phyloP scores from a whole-genome alignment of 1,140 invertebrate genomes.

The Drosophila nigrodunni region DNA sequence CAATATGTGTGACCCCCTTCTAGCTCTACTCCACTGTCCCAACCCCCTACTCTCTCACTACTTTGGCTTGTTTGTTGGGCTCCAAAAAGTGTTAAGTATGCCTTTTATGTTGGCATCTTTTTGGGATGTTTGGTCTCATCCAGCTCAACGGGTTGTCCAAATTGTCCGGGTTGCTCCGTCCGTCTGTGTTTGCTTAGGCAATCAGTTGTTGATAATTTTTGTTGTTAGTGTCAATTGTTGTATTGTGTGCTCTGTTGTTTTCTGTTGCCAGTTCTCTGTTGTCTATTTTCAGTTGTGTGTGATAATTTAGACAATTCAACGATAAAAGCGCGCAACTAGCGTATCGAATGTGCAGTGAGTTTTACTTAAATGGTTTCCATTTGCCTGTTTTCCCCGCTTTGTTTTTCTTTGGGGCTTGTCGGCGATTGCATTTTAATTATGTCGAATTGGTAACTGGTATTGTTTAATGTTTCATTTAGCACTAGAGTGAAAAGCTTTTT shows the following conservation, averaged over 20 bases:
- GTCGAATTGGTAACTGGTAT: constrained; percentile 53
- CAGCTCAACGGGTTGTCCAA: constrained; percentile 1
- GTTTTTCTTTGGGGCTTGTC: constrained; percentile 30
- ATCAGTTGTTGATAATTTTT: constrained; percentile 80
- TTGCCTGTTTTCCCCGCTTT: constrained; percentile 21
- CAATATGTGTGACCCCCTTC: constrained; percentile 45
- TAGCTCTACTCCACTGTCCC: not conserved
- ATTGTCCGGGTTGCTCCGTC: constrained; percentile 8
- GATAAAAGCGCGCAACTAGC: constrained; percentile 77
- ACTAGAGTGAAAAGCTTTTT: constrained; percentile 53
- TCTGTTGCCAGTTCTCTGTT: constrained; percentile 29
- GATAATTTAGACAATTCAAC: constrained; percentile 74
- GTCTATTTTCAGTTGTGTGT: constrained; percentile 49
- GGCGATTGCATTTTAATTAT: constrained; percentile 75
- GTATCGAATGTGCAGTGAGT: constrained; percentile 47
- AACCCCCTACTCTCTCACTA: not conserved
- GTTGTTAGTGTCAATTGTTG: constrained; percentile 68
- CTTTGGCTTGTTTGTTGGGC: constrained; percentile 72
- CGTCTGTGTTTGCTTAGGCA: constrained; percentile 75
- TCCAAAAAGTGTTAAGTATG: constrained; percentile 83
- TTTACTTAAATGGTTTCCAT: constrained; percentile 53
- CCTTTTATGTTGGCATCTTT: constrained; percentile 42
- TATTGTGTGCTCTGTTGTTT: constrained; percentile 39
- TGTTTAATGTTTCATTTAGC: constrained; percentile 68
- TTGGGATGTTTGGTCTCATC: constrained; percentile 37